Base-by-base conservation (phyloP, 2,113 vertebrate genomes). In the Tenrec ecaudatus region DNA sequence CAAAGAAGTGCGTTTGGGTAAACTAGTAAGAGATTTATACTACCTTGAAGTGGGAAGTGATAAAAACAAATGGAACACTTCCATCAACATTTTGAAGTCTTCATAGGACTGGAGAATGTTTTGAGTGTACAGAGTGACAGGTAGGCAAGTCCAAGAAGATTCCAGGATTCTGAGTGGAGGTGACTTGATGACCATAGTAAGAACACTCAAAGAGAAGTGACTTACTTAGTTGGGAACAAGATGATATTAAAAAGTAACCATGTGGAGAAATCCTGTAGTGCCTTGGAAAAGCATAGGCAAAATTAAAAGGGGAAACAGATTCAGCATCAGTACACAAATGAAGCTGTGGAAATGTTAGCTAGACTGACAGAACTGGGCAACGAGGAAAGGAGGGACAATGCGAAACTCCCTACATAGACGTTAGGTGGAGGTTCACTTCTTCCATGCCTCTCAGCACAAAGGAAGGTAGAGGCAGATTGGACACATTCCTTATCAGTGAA, bases 31-130 rank as follows among this genome's bases (percentile, higher is more conserved):
- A 47, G 43, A 47, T 47, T 47, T 80, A n/a, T 43, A 64, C 11
- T 68, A n/a, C 69, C 36, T 78, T 92, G 83, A 36, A 88, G 76
- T 14, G 90, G 86, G 82, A 88, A 93, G 29, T 90, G 91, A 92
- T 93, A 57, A 91, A 95, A 83, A 83, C 33, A 71, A 94, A 90
- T 68, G 88, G 60, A 95, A 95, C 93, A 84, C 84, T 94, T 88
- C 86, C 4, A 82, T 38, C 82, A 91, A 62, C 7, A 57, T 90
- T 95, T 69, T 85, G 64, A 93, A 77, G 20, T 82, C 73, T 90
- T 93, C 93, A 90, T 88, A 88, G 79, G 69, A 86, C 73, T 33
- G 40, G 64, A 81, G 64, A 90, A 69, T 31, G 91, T 82, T 73
- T 15, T 53, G 82, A 60, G 43, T 84, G 1, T 77, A 89, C 73